phyloP scores from a whole-genome alignment of 2,797 vertebrate genomes.

The Microchirus variegatus region DNA sequence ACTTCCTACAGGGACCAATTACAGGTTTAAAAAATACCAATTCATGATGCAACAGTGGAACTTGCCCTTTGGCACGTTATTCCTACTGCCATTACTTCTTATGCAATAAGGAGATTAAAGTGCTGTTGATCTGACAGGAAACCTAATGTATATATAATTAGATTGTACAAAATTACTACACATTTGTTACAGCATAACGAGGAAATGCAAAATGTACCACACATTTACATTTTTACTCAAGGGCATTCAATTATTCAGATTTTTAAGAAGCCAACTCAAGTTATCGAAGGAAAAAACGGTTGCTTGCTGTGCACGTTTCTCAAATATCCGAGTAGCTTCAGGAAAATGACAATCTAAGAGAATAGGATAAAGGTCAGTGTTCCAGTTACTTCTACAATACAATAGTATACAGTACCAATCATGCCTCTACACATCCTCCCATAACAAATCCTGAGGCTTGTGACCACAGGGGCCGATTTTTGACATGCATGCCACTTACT shows the following conservation, averaged over 20 bases:
- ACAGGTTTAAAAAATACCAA: constrained; percentile 46
- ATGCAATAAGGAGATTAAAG: constrained; percentile 22
- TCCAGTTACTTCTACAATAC: constrained; percentile 26
- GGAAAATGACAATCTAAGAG: constrained; percentile 45
- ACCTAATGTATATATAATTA: background rate
- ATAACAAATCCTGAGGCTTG: constrained; percentile 44
- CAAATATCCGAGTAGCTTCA: background rate
- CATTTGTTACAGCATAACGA: constrained; percentile 3
- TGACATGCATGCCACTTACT: too few species aligned
- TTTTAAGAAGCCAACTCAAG: constrained; percentile 17
- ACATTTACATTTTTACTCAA: background rate
- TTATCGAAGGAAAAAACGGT: constrained; percentile 22
- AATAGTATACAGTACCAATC: constrained; percentile 50
- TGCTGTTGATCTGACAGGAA: constrained; percentile 9
- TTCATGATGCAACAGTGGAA: constrained; percentile 51
- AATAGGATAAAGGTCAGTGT: constrained; percentile 30
- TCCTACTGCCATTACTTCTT: constrained; percentile 32
- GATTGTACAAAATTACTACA: constrained; percentile 7
- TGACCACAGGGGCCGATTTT: too few species aligned
- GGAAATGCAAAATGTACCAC: constrained; percentile 11
- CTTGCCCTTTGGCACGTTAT: constrained; percentile 55
- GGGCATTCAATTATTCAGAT: constrained; percentile 21
- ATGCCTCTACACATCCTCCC: constrained; percentile 52
- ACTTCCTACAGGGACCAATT: constrained; percentile 67
- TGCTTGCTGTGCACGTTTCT: background rate